Conservation (phyloP, 2,888 invertebrate species). For the Pyrrhia umbra region DNA sequence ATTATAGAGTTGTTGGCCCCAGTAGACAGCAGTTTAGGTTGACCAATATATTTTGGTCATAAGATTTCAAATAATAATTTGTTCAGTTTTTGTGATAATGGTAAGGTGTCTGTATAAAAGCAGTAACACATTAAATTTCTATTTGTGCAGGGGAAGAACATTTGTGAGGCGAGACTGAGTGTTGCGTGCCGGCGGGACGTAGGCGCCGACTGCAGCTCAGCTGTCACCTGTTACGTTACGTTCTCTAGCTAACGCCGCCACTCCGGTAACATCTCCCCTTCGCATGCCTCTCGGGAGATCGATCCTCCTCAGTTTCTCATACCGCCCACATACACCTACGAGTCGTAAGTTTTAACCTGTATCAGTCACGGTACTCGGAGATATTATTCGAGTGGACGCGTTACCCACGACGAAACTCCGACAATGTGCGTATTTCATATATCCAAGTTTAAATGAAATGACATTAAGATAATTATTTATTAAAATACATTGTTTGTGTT, state of each 20-base stretch:
- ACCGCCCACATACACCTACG: slow-evolving; percentile 49
- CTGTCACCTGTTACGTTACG: slow-evolving; percentile 40
- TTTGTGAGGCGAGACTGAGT: slow-evolving; percentile 96
- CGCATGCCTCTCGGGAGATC: slow-evolving; percentile 21
- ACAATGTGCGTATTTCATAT: slow-evolving; percentile 85
- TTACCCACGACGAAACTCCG: slow-evolving; percentile 64
- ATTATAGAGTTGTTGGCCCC: too few relatives aligned
- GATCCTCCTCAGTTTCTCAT: slow-evolving; percentile 44
- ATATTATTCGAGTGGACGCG: slow-evolving; percentile 72
- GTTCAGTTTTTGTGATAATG: too few relatives aligned
- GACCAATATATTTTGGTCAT: too few relatives aligned
- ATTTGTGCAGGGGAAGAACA: slow-evolving; percentile 94
- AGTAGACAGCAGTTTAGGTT: too few relatives aligned
- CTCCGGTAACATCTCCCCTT: slow-evolving; percentile 61
- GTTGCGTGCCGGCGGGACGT: slow-evolving; percentile 83
- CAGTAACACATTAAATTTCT: slow-evolving; percentile 5
- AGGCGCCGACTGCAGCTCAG: slow-evolving; percentile 67
- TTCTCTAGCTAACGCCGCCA: slow-evolving; percentile 53
- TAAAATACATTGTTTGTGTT: slow-evolving; percentile 67
- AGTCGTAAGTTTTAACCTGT: slow-evolving; percentile 41
- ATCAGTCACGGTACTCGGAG: slow-evolving; percentile 49
- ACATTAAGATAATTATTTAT: slow-evolving; percentile 70
- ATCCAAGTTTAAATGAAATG: slow-evolving; percentile 66
- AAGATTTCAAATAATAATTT: too few relatives aligned
- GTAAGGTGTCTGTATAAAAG: too few relatives aligned